Conservation (phyloP, 2,113 vertebrate genomes). For the Phrynosoma platyrhinos region DNA sequence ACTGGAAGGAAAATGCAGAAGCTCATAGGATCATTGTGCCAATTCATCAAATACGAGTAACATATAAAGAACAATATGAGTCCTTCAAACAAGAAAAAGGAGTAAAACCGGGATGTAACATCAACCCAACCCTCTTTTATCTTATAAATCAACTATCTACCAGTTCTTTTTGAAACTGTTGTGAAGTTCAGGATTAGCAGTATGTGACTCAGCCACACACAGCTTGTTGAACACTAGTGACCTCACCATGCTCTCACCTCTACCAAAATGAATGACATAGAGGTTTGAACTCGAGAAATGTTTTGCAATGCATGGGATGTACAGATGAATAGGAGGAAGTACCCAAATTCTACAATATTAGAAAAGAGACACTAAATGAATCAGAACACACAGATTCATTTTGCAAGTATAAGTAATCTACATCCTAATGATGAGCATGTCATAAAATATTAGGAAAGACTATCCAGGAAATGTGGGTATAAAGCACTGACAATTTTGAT, state of each 20-base stretch:
- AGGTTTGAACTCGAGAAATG: neutral
- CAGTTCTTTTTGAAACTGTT: constrained; percentile 26
- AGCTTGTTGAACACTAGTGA: constrained; percentile 11
- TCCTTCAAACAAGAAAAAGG: constrained; percentile 42
- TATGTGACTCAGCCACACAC: constrained; percentile 26
- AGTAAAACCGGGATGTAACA: constrained; percentile 35
- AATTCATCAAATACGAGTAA: constrained; percentile 20
- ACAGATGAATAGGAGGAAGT: neutral
- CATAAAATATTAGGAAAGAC: neutral
- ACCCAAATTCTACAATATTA: neutral
- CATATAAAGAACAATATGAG: constrained; percentile 11
- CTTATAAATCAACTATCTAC: constrained; percentile 40
- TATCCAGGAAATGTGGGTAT: neutral
- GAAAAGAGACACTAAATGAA: neutral
- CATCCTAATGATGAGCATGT: neutral
- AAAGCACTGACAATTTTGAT: neutral
- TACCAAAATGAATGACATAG: neutral
- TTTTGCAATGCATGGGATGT: neutral
- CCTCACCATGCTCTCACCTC: constrained; percentile 12
- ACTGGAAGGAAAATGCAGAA: neutral
- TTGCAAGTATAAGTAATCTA: neutral
- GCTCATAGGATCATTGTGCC: constrained; percentile 1
- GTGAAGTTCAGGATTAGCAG: constrained; percentile 31
- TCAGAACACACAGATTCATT: neutral
- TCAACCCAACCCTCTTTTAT: constrained; percentile 45